phyloP scores from a whole-genome alignment of 2,797 vertebrate genomes.

The Columba guinea region DNA sequence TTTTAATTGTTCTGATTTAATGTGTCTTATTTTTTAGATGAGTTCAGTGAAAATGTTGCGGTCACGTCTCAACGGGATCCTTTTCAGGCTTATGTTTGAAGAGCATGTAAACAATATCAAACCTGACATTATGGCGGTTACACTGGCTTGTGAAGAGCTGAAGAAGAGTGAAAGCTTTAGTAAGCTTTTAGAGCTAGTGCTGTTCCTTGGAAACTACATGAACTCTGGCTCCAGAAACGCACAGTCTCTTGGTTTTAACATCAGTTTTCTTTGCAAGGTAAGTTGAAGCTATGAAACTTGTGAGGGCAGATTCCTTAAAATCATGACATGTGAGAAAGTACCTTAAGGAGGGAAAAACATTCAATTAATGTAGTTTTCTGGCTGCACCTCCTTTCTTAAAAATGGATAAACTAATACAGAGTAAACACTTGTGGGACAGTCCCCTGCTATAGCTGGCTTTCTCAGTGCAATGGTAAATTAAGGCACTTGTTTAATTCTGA shows the following conservation, averaged over 20 bases:
- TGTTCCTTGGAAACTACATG: constrained; percentile 97
- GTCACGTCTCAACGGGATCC: constrained; percentile 90
- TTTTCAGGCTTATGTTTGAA: constrained; percentile 95
- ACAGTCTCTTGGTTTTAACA: constrained; percentile 94
- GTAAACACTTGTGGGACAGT: neutral
- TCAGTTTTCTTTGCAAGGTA: constrained; percentile 97
- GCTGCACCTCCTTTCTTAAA: neutral
- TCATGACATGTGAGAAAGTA: fast-evolving
- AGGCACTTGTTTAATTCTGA: neutral
- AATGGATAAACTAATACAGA: neutral
- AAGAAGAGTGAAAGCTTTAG: constrained; percentile 94
- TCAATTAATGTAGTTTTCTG: neutral
- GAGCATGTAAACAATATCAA: constrained; percentile 96
- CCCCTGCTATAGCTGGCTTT: neutral
- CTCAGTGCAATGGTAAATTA: neutral
- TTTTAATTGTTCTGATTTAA: neutral
- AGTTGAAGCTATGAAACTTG: neutral
- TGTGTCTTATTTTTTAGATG: constrained; percentile 81
- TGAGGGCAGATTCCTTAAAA: neutral
- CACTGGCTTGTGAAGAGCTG: constrained; percentile 94
- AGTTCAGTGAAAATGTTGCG: constrained; percentile 93
- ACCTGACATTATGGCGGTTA: constrained; percentile 95
- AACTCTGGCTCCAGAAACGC: constrained; percentile 96
- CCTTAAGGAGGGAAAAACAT: too few relatives aligned
- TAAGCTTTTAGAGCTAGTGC: constrained; percentile 87